Evolutionary conservation across 2,888 invertebrate genomes (phyloP), one percentile per base, ranked within the genome.

Genomic region (Octonoba sinensis): DNA sequence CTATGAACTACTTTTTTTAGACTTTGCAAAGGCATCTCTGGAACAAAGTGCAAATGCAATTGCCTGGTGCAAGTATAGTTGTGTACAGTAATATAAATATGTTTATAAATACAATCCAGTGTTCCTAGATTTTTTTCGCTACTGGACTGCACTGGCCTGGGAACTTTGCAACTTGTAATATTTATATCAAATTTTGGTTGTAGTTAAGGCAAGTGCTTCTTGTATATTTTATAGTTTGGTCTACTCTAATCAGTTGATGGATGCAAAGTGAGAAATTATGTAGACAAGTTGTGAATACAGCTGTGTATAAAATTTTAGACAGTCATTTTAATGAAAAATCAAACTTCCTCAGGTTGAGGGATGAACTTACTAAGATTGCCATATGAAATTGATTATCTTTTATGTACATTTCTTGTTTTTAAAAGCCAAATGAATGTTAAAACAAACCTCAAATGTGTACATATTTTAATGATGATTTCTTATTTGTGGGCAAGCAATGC

Each of bases 81-180:
- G 51, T 81, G 81, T 81, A 81, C 81, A 81, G 81, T 74, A 70
- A 81, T 57, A 56, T 64, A 60, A 74, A 75, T 75, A 62, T 79
- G 72, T 79, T 79, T 81, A 81, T 81, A 57, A 81, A 74, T 47
- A 70, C 64, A 69, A 74, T 81, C 74, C 81, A 81, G 81, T 74
- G 81, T 81, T 81, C 81, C 81, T 81, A 81, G 81, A 54, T 59
- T 56, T 69, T 65, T 74, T 81, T 74, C 81, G 74, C 74, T 74
- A 73, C 47, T 81, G 79, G 74, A 81, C 74, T 81, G 81, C 81
- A 81, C 81, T 65, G 64, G 73, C 76, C 73, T 74, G 74, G 60
- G 69, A 74, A 69, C 51, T 76, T 64, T 69, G 70, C 69, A 62
- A 69, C 73, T 64, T 73, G 36, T 69, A 62, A 46, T 81, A 70